These are phyloP conservation scores for Ivindomyrus marchei DNA, from an alignment of 2,113 vertebrate species.

Conservation along the genomic window DNA sequence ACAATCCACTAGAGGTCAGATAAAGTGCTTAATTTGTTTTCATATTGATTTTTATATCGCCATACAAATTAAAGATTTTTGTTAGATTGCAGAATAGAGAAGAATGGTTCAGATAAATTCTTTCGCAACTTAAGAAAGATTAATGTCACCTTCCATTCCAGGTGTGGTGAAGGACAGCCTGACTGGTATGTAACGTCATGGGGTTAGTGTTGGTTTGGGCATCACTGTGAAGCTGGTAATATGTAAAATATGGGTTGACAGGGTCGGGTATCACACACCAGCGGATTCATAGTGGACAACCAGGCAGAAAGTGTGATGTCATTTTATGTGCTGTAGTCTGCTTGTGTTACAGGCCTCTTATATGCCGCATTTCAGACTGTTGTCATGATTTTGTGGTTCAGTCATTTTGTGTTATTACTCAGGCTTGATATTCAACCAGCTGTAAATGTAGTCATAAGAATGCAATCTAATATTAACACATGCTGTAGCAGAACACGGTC, in stretches of 20 bases:
- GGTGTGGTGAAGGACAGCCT: background rate
- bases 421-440: background rate
- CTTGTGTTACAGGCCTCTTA: background rate
- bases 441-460: background rate
- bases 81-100: background rate
- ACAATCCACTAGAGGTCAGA: too few relatives aligned
- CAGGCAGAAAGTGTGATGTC: background rate
- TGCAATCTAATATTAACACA: background rate
- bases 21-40: background rate
- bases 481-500: background rate
- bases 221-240: background rate
- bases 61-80: background rate
- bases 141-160: background rate
- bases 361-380: background rate
- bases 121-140: background rate
- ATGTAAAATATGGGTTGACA: background rate
- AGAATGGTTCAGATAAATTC: background rate
- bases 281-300: background rate
- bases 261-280: too few relatives aligned
- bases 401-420: background rate
- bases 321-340: background rate
- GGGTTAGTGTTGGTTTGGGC: background rate
- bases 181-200: background rate
- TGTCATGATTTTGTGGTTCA: background rate
- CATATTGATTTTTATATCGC: background rate